phyloP scores from a whole-genome alignment of 2,797 vertebrate species.

The Lophotriccus pileatus region DNA sequence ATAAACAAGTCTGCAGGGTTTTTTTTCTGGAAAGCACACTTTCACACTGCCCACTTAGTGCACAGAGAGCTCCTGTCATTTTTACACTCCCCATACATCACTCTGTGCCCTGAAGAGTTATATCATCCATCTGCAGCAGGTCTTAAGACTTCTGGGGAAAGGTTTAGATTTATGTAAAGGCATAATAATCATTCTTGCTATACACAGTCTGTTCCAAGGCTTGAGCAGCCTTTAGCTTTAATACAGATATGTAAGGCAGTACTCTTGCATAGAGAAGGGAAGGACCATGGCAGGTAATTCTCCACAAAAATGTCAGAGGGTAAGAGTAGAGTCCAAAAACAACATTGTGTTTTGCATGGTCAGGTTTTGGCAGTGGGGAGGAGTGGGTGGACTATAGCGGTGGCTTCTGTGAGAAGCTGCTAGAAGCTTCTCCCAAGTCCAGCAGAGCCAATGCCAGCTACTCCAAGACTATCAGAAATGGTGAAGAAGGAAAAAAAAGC shows the following conservation, averaged over 20 bases:
- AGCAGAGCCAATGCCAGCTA: rapidly evolving
- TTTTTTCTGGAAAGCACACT: neutral
- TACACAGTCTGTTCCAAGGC: rapidly evolving
- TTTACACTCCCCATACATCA: neutral
- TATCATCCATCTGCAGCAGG: neutral
- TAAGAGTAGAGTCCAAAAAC: neutral
- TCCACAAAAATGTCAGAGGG: neutral
- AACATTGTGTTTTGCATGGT: neutral
- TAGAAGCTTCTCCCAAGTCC: neutral
- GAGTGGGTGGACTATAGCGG: rapidly evolving
- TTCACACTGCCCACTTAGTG: neutral
- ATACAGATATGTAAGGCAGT: neutral
- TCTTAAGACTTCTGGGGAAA: neutral
- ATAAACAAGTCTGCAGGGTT: neutral
- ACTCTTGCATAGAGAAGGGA: neutral
- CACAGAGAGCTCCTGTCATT: neutral
- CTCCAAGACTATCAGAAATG: too few species aligned
- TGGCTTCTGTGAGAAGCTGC: neutral
- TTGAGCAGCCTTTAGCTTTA: neutral
- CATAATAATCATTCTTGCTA: neutral
- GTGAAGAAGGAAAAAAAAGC: neutral
- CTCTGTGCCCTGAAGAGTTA: neutral
- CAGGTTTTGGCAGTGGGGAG: rapidly evolving
- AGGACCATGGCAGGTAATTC: neutral
- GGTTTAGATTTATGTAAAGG: neutral